Percentiles rank a stretch among this genome's conserved stretches.
Evolutionary conservation across 2,797 vertebrate species (phyloP).

Genomic region (Pantherophis vulpinus): DNA sequence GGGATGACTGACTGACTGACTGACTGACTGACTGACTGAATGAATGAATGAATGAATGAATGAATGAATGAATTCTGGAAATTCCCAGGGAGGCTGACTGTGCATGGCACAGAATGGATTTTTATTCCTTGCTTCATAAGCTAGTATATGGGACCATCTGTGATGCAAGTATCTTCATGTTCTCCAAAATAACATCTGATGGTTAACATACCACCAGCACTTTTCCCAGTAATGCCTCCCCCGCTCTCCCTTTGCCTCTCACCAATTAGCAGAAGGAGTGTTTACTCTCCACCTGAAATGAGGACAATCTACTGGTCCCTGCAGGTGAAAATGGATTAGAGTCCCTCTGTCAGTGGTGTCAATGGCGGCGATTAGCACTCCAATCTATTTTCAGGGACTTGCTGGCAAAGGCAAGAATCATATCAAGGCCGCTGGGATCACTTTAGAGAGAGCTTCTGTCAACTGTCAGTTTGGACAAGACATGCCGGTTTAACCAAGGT

Average conservation of each 20-base stretch:
- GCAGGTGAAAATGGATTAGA: conserved; percentile 74
- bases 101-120: neutral
- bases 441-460: fast-evolving
- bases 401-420: conserved; percentile 63
- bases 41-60: neutral
- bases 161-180: neutral
- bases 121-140: neutral
- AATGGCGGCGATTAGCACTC: conserved; percentile 65
- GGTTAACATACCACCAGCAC: conserved; percentile 35
- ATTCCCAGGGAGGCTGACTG: neutral
- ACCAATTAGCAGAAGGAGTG: neutral
- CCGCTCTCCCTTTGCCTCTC: neutral
- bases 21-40: neutral
- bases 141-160: neutral
- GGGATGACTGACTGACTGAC: neutral
- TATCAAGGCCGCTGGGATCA: conserved; percentile 52
- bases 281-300: conserved; percentile 36
- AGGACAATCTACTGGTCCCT: conserved; percentile 59
- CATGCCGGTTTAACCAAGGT: neutral
- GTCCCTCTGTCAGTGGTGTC: conserved; percentile 50
- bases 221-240: neutral
- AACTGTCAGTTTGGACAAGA: fast-evolving
- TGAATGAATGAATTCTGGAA: neutral
- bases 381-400: conserved; percentile 48
- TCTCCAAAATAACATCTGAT: neutral